These are phyloP conservation scores for Poecilia latipinna DNA, from an alignment of 2,113 vertebrate genomes.

Conservation along the genomic window DNA sequence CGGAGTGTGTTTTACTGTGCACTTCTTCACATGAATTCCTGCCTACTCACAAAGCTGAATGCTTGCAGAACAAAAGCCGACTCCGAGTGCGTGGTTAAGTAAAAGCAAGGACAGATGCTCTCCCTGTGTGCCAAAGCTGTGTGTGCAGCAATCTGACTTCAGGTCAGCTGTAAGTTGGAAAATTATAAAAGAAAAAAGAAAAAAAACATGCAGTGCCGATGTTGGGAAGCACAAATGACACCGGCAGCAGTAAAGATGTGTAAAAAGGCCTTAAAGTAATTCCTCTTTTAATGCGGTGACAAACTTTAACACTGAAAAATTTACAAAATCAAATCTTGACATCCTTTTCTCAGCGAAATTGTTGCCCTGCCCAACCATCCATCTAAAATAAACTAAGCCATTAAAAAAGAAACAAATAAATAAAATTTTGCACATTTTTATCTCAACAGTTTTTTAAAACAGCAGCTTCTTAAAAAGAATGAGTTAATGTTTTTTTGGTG, in stretches of 20 bases:
- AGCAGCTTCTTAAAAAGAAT: no score
- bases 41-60: slow-evolving; percentile 64
- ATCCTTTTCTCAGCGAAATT: not conserved
- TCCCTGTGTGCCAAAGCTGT: slow-evolving; percentile 52
- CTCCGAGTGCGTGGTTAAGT: slow-evolving; percentile 53
- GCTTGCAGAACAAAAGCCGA: slow-evolving; percentile 61
- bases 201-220: not conserved
- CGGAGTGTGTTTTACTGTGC: slow-evolving; percentile 51
- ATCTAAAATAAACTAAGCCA: not conserved
- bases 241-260: not conserved
- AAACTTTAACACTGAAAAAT: not conserved
- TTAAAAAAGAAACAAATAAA: no score
- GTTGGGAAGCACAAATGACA: not conserved
- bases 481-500: no score
- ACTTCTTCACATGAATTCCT: slow-evolving; percentile 55
- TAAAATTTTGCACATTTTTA: no score
- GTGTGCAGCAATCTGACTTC: slow-evolving; percentile 50
- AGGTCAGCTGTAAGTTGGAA: slow-evolving; percentile 47
- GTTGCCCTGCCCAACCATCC: not conserved
- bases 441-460: no score
- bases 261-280: not conserved
- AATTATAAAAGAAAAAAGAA: not conserved
- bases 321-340: not conserved
- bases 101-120: slow-evolving; percentile 65
- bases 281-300: not conserved